These are phyloP conservation scores for Calcarius lapponicus DNA, from an alignment of 2,797 vertebrate genomes.

Conservation along the genomic window DNA sequence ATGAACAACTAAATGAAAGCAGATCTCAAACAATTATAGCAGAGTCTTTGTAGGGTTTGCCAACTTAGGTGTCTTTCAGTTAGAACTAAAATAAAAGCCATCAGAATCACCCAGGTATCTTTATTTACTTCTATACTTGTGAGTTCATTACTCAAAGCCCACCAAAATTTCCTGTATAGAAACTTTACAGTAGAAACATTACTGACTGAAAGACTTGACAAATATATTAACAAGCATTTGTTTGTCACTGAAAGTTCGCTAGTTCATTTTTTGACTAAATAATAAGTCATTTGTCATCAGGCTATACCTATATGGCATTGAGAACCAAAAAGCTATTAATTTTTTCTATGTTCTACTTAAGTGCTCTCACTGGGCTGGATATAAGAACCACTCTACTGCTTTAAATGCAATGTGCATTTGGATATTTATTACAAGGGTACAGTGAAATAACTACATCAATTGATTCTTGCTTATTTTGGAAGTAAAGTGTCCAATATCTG, in stretches of 20 bases:
- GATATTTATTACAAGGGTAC: neutral
- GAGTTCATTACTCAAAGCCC: neutral
- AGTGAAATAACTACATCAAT: neutral
- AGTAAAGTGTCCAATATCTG: neutral
- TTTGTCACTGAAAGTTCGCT: neutral
- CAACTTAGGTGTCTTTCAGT: neutral
- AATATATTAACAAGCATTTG: neutral
- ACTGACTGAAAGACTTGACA: neutral
- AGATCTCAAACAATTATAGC: neutral
- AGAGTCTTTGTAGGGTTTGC: neutral
- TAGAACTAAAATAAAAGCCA: neutral
- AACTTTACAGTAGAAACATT: neutral
- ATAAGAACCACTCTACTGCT: neutral
- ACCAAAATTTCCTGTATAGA: neutral
- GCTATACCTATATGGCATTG: neutral
- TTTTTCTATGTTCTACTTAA: neutral
- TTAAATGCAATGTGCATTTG: neutral
- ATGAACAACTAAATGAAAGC: neutral
- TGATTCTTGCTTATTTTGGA: neutral
- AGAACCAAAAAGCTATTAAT: neutral
- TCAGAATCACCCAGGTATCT: neutral
- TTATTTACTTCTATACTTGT: neutral
- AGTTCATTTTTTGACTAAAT: neutral
- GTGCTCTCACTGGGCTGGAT: neutral
- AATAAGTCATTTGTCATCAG: neutral